phyloP scores from a whole-genome alignment of 2,797 vertebrate genomes.

The Sylvia borin region DNA sequence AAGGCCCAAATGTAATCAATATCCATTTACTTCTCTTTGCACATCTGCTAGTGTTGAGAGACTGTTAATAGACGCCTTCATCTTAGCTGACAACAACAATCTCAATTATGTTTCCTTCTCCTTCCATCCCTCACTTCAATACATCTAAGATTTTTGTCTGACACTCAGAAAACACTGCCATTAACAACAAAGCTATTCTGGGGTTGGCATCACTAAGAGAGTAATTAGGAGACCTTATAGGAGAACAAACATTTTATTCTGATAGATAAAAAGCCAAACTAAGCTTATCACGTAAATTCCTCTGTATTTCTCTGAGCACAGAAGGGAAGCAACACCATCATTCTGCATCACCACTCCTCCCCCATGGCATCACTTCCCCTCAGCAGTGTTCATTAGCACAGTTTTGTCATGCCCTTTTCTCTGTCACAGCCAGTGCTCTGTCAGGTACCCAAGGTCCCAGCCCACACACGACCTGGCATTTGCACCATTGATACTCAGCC shows the following conservation, averaged over 20 bases:
- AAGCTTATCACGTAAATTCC: not conserved
- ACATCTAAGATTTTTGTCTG: not conserved
- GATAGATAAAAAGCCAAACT: not conserved
- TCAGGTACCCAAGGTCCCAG: not conserved
- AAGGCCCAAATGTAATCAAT: constrained; percentile 44
- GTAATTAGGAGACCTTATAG: not conserved
- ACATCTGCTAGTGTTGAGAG: constrained; percentile 23
- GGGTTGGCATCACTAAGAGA: not conserved
- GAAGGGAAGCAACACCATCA: not conserved
- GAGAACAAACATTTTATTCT: not conserved
- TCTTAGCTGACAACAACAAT: not conserved
- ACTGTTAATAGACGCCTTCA: not conserved
- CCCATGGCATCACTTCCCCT: not conserved
- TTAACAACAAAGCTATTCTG: not conserved
- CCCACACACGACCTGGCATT: not conserved
- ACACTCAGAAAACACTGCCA: not conserved
- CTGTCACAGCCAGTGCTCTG: not conserved
- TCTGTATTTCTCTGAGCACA: accelerated
- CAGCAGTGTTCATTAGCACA: not conserved
- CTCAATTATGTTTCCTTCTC: not conserved
- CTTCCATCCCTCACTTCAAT: not conserved
- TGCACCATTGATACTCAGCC: not conserved
- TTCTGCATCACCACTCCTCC: not conserved
- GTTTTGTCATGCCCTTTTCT: not conserved
- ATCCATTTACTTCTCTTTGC: constrained; percentile 39